A percentile compares a stretch with the other conserved stretches of the same genome.
These are phyloP conservation scores for Diarsia brunnea DNA, from an alignment of 2,888 invertebrate genomes.

Conservation along the genomic window DNA sequence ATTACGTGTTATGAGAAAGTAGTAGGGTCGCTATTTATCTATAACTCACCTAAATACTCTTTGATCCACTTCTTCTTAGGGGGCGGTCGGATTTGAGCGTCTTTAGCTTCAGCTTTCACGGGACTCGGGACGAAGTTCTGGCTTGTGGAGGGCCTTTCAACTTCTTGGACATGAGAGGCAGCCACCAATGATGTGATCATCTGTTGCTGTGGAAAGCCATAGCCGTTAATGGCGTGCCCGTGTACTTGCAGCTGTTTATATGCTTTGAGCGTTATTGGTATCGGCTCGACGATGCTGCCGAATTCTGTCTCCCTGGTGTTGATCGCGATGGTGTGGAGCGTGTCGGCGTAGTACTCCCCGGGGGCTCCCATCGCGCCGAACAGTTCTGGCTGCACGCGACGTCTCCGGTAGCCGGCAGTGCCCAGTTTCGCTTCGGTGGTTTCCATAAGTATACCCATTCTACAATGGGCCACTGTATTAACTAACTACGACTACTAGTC, in stretches of 20 bases:
- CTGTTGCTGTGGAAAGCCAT: conserved; percentile 77
- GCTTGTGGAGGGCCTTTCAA: conserved; percentile 74
- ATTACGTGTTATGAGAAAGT: conserved; percentile 14
- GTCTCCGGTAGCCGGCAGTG: conserved; percentile 81
- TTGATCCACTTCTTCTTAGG: conserved; percentile 95
- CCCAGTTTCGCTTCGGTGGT: conserved; percentile 86
- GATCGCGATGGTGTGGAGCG: conserved; percentile 84
- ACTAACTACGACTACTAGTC: conserved; percentile 76
- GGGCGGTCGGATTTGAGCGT: conserved; percentile 85
- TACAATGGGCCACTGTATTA: conserved; percentile 78
- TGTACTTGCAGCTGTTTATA: conserved; percentile 80
- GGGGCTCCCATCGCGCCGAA: conserved; percentile 85
- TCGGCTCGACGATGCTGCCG: conserved; percentile 84
- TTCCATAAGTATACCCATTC: conserved; percentile 90
- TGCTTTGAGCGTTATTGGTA: conserved; percentile 83
- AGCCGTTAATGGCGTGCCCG: conserved; percentile 76
- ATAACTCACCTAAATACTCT: conserved; percentile 91
- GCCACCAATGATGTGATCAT: conserved; percentile 74
- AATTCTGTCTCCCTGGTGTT: conserved; percentile 87
- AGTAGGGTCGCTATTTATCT: conserved; percentile 32
- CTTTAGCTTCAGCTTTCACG: conserved; percentile 75
- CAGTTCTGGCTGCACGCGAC: conserved; percentile 76
- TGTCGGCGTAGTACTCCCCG: conserved; percentile 81
- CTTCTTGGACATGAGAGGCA: conserved; percentile 72
- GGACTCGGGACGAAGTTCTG: conserved; percentile 71